These are phyloP conservation scores for Drosophila multiciliata DNA, from an alignment of 2,888 invertebrate species.

Conservation along the genomic window DNA sequence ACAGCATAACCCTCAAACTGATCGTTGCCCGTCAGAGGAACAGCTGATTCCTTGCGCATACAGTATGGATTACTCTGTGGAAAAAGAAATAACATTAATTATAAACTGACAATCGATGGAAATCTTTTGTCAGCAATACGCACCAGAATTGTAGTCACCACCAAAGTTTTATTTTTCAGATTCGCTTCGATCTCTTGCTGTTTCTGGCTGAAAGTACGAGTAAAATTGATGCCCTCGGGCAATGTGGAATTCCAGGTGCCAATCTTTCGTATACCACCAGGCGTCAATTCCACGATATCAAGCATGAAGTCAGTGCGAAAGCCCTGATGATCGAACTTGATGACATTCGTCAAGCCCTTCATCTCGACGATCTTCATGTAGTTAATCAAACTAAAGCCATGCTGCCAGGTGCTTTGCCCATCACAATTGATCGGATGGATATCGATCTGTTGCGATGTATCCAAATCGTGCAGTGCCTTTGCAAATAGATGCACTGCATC, in stretches of 20 bases:
- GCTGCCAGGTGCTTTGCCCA: constrained; percentile 95
- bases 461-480: constrained; percentile 95
- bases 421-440: constrained; percentile 95
- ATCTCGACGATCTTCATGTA: constrained; percentile 98
- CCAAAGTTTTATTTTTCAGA: constrained; percentile 95
- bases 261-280: constrained; percentile 93
- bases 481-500: constrained; percentile 98
- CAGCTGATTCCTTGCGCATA: constrained; percentile 95
- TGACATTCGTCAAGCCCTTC: constrained; percentile 95
- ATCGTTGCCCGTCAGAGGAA: constrained; percentile 94
- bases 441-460: constrained; percentile 95
- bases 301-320: constrained; percentile 95
- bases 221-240: constrained; percentile 92
- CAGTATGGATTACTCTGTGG: constrained; percentile 97
- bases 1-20: constrained; percentile 98
- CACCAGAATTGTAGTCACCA: constrained; percentile 96
- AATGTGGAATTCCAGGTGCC: constrained; percentile 94
- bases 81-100: too few species aligned
- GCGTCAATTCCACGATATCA: constrained; percentile 95
- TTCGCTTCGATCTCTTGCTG: constrained; percentile 95
- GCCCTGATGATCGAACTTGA: constrained; percentile 97
- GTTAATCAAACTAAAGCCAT: constrained; percentile 97
- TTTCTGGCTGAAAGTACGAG: constrained; percentile 93
- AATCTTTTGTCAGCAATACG: constrained; percentile 76
- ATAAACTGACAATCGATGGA: background rate